Conservation (phyloP, 2,888 invertebrate genomes). For the Glyphotaelius pellucidus region DNA sequence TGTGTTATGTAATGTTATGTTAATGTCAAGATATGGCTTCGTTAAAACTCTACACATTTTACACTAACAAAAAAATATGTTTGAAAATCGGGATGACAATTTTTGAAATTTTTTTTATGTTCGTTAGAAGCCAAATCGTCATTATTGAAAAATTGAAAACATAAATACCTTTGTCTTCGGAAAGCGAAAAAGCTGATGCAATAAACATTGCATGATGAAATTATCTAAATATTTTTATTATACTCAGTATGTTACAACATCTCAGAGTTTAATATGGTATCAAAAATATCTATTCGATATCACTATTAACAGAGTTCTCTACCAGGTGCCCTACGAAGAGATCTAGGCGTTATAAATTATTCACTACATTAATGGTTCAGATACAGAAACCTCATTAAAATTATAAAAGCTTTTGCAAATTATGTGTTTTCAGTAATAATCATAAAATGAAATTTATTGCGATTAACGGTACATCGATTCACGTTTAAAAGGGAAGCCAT, state of each 20-base stretch:
- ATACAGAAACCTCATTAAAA: neutral
- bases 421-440: neutral
- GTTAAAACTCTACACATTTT: no score
- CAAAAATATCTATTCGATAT: neutral
- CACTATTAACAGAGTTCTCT: neutral
- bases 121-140: no score
- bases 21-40: no score
- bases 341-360: neutral
- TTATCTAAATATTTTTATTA: no score
- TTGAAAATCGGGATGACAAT: no score
- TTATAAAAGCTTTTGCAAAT: neutral
- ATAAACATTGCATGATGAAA: no score
- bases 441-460: neutral
- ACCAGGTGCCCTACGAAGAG: neutral
- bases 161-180: no score
- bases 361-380: neutral
- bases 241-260: neutral
- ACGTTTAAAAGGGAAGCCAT: neutral
- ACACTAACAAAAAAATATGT: no score
- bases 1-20: no score
- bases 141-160: no score
- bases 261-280: neutral
- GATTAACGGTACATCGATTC: neutral
- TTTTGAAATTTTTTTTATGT: no score
- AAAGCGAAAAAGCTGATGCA: no score